These are phyloP conservation scores for Telmatherina bonti DNA, from an alignment of 2,797 vertebrate species.

Conservation along the genomic window DNA sequence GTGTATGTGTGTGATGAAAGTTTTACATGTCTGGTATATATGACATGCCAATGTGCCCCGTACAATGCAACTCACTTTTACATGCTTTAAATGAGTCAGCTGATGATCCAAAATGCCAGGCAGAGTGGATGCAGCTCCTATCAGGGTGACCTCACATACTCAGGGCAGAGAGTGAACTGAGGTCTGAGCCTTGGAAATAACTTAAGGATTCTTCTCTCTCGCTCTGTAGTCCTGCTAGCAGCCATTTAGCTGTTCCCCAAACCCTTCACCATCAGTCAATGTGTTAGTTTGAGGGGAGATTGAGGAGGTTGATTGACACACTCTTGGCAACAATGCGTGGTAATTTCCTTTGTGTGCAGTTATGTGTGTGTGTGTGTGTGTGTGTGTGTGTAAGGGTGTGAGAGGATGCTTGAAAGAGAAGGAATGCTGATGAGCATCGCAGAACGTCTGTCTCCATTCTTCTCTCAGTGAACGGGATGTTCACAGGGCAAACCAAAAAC, in stretches of 20 bases:
- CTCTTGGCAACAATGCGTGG: constrained; percentile 72
- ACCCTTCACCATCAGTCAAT: constrained; percentile 77
- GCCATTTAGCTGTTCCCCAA: constrained; percentile 73
- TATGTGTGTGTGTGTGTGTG: constrained; percentile 45
- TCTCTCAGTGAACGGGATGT: constrained; percentile 80
- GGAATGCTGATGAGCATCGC: constrained; percentile 76
- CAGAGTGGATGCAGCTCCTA: constrained; percentile 31
- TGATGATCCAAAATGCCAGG: constrained; percentile 36
- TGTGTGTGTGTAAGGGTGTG: constrained; percentile 66
- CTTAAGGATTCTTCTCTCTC: constrained; percentile 64
- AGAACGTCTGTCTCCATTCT: constrained; percentile 78
- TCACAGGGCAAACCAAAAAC: constrained; percentile 81
- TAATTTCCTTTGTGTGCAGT: constrained; percentile 70
- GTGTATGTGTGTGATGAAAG: neutral
- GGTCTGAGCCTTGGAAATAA: constrained; percentile 63
- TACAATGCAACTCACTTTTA: constrained; percentile 4
- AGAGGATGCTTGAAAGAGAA: constrained; percentile 71
- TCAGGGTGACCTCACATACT: constrained; percentile 67
- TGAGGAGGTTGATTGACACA: constrained; percentile 74
- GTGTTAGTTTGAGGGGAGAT: constrained; percentile 74
- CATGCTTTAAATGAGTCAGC: constrained; percentile 22
- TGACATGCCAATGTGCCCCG: constrained; percentile 19
- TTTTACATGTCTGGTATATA: constrained; percentile 9
- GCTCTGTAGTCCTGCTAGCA: constrained; percentile 77
- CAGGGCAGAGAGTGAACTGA: constrained; percentile 56